Percentiles rank a stretch among this genome's conserved stretches.
These are phyloP conservation scores for Agrypnus murinus DNA, from an alignment of 2,888 invertebrate species.

Conservation along the genomic window DNA sequence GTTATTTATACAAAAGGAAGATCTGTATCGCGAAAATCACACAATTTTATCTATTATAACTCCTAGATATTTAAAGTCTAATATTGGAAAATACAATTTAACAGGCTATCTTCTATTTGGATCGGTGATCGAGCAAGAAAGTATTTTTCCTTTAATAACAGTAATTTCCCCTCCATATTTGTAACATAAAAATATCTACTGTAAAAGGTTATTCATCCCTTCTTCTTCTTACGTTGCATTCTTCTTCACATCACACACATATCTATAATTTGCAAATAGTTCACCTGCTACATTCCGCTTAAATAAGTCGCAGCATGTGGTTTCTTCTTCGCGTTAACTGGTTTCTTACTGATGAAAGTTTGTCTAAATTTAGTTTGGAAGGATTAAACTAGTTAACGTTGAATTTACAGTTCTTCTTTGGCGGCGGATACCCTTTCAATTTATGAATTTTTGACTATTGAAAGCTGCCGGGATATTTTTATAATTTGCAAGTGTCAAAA, in stretches of 20 bases:
- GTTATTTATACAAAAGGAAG: slow-evolving; percentile 12
- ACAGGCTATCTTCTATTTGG: not conserved
- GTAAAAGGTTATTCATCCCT: slow-evolving; percentile 39
- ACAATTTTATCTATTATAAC: slow-evolving; percentile 21
- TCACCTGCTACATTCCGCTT: slow-evolving; percentile 38
- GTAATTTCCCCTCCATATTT: slow-evolving; percentile 25
- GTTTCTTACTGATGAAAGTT: slow-evolving; percentile 16
- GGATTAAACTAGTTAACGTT: no score
- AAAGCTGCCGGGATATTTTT: no score
- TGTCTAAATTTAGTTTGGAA: slow-evolving; percentile 27
- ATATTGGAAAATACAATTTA: slow-evolving; percentile 20
- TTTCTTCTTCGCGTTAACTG: slow-evolving; percentile 15
- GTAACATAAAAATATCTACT: slow-evolving; percentile 11
- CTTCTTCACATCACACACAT: slow-evolving; percentile 15
- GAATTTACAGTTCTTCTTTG: no score
- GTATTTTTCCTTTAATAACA: slow-evolving; percentile 14
- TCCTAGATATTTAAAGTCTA: slow-evolving; percentile 11
- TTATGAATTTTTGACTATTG: no score
- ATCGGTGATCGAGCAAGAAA: slow-evolving; percentile 6
- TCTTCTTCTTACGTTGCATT: slow-evolving; percentile 20
- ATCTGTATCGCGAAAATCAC: not conserved
- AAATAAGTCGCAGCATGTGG: slow-evolving; percentile 35
- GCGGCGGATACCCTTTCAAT: no score
- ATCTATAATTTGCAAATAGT: slow-evolving; percentile 43
- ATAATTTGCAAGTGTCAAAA: no score